Percentiles rank a stretch among this genome's conserved stretches.
These are phyloP conservation scores for Ellobius talpinus DNA, from an alignment of 2,113 vertebrate species.

Conservation along the genomic window DNA sequence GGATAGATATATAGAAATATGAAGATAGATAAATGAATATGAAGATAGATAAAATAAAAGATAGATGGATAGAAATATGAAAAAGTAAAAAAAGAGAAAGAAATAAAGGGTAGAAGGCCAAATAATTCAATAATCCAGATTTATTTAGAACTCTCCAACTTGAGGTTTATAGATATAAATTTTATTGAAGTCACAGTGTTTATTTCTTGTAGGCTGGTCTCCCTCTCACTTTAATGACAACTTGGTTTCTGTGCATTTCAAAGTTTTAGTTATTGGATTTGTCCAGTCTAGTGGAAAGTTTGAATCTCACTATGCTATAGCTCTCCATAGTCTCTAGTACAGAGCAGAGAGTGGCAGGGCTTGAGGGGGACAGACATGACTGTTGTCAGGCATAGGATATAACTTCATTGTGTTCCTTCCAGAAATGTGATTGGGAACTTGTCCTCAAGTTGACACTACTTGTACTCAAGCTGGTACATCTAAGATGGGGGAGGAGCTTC, in stretches of 20 bases:
- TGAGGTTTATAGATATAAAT: background rate
- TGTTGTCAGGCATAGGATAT: background rate
- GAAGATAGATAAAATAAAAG: too few relatives aligned
- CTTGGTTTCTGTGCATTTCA: background rate
- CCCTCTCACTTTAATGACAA: background rate
- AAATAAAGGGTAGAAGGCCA: background rate
- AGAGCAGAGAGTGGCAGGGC: background rate
- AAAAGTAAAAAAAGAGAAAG: rapidly evolving
- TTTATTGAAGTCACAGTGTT: constrained; percentile 17
- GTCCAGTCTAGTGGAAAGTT: background rate
- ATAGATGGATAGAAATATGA: background rate
- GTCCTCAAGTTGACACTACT: background rate
- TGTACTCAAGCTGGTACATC: background rate
- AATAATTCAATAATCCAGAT: background rate
- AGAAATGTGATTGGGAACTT: background rate
- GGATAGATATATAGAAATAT: background rate
- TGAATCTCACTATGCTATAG: background rate
- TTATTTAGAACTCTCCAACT: constrained; percentile 42
- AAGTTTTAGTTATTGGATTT: background rate
- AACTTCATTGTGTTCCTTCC: background rate
- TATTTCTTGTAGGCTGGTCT: background rate
- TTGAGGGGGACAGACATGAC: background rate
- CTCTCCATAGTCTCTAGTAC: background rate
- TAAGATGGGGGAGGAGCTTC: background rate
- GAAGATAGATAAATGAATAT: background rate